These are phyloP conservation scores for Ancistrus triradiatus DNA, from an alignment of 2,113 vertebrate genomes.

Conservation along the genomic window DNA sequence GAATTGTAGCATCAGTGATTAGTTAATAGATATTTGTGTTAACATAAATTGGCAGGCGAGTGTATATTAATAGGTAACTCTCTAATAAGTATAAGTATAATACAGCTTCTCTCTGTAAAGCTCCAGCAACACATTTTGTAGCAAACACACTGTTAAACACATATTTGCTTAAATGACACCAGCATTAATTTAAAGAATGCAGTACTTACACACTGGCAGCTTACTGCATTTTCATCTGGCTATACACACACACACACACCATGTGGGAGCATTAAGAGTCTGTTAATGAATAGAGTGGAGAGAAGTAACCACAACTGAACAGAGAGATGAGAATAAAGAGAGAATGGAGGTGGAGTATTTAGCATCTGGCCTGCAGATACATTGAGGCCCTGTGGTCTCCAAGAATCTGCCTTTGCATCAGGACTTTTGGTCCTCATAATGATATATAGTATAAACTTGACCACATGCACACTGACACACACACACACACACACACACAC, in stretches of 20 bases:
- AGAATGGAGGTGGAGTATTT: constrained; percentile 27
- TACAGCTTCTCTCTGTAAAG: too few relatives aligned
- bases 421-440: too few relatives aligned
- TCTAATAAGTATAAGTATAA: too few relatives aligned
- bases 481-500: constrained; percentile 29
- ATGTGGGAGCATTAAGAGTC: constrained; percentile 70
- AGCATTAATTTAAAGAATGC: too few relatives aligned
- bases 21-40: too few relatives aligned
- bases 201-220: background rate
- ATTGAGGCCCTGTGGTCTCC: constrained; percentile 36
- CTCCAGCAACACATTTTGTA: too few relatives aligned
- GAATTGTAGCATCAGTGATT: too few relatives aligned
- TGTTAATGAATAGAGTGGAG: constrained; percentile 68
- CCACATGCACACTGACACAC: constrained; percentile 2
- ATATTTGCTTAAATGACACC: too few relatives aligned
- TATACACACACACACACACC: constrained; percentile 37
- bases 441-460: too few relatives aligned
- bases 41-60: too few relatives aligned
- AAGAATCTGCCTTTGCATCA: constrained; percentile 31
- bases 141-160: too few relatives aligned
- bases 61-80: too few relatives aligned
- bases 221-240: background rate
- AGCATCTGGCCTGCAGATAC: constrained; percentile 49
- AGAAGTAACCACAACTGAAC: constrained; percentile 5
- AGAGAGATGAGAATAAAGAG: constrained; percentile 1